Percentiles rank a stretch among this genome's conserved stretches.
Evolutionary conservation across 2,113 vertebrate genomes (phyloP).

Genomic region (Salminus brasiliensis): DNA sequence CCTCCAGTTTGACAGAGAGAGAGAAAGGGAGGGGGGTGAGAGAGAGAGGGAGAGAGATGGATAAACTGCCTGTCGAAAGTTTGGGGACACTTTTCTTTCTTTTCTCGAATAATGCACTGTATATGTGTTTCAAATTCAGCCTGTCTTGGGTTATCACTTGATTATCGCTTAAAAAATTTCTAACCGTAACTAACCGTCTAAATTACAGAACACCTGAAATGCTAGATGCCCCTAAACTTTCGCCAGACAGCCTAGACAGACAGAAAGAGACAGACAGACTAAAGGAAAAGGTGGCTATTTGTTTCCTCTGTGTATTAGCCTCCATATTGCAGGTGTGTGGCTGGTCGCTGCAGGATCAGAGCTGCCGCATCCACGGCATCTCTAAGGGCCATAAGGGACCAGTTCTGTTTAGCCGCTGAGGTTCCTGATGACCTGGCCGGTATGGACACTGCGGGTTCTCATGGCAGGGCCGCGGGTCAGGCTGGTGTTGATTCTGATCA

Average conservation of each 20-base stretch:
- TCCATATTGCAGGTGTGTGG: constrained; percentile 74
- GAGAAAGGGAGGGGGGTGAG: neutral
- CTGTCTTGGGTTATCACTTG: no score
- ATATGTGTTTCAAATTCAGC: no score
- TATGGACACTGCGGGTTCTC: neutral
- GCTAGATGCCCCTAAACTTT: neutral
- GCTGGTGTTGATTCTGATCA: constrained; percentile 25
- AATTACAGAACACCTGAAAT: no score
- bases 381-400: neutral
- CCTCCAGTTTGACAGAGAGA: neutral
- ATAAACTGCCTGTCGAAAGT: neutral
- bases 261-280: neutral
- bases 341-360: neutral
- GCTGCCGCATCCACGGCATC: neutral
- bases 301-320: constrained; percentile 75
- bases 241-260: neutral
- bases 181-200: no score
- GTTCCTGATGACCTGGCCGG: neutral
- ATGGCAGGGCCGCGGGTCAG: neutral
- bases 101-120: neutral
- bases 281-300: constrained; percentile 64
- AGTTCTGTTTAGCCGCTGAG: neutral
- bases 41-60: neutral
- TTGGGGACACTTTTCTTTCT: neutral
- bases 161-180: no score